Conservation (phyloP, 2,797 vertebrate species). For the Eulemur rubriventer region DNA sequence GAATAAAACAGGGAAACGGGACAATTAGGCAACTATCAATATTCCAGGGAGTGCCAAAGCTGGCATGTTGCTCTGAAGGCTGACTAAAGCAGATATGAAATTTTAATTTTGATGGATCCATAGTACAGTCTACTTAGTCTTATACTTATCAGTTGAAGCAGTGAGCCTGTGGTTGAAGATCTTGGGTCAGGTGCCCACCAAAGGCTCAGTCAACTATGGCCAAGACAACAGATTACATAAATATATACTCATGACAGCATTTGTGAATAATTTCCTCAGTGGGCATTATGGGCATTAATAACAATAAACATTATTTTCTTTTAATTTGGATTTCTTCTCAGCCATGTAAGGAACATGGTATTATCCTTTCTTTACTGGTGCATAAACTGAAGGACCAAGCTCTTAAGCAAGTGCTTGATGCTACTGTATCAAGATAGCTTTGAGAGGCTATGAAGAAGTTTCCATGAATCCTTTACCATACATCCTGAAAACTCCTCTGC, state of each 20-base stretch:
- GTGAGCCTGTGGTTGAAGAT: neutral
- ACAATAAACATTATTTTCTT: neutral
- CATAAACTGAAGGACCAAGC: neutral
- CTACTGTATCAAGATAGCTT: neutral
- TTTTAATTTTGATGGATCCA: neutral
- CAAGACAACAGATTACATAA: fast-evolving
- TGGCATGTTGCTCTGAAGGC: neutral
- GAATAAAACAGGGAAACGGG: neutral
- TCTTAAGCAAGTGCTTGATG: neutral
- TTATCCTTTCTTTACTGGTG: neutral
- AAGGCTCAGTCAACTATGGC: neutral
- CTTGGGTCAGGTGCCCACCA: neutral
- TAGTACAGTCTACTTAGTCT: neutral
- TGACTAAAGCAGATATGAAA: neutral
- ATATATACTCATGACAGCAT: neutral
- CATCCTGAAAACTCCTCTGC: neutral
- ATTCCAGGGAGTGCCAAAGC: neutral
- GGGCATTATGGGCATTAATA: neutral
- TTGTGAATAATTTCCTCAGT: neutral
- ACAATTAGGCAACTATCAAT: neutral
- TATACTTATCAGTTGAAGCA: neutral
- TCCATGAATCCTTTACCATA: neutral
- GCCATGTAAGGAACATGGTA: neutral
- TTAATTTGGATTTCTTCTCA: neutral
- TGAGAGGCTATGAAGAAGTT: neutral